Percentiles rank a stretch among this genome's conserved stretches.
These are phyloP conservation scores for Enchytraeus crypticus DNA, from an alignment of 2,888 invertebrate species.

Conservation along the genomic window DNA sequence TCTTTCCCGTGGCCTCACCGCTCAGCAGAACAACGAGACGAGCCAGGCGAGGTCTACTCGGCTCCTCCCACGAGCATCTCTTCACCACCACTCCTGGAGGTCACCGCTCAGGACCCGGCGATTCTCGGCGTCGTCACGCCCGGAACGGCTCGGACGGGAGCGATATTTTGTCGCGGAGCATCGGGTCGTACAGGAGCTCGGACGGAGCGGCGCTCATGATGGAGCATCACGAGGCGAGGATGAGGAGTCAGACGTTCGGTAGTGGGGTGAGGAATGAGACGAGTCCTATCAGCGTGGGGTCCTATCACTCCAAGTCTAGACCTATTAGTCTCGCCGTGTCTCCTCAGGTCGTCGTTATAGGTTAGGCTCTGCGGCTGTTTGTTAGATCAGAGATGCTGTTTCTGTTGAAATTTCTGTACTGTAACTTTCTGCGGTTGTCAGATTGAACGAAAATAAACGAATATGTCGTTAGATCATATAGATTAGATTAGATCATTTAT, in stretches of 20 bases:
- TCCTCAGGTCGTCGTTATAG: background rate
- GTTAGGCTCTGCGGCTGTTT: background rate
- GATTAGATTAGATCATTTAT: too few species aligned
- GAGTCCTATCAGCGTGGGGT: background rate
- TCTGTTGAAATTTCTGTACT: too few species aligned
- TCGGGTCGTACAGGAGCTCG: background rate
- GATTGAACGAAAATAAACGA: too few species aligned
- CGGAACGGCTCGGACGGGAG: background rate
- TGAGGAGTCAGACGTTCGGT: too few species aligned
- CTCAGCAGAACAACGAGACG: background rate
- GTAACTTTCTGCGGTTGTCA: too few species aligned
- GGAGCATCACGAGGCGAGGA: too few species aligned
- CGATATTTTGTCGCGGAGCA: background rate
- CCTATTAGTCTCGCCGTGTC: background rate
- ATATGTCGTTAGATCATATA: too few species aligned
- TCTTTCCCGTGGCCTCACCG: conserved; percentile 62
- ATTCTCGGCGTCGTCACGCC: background rate
- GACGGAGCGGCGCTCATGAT: background rate
- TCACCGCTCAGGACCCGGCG: background rate
- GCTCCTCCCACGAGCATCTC: background rate
- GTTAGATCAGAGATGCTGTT: too few species aligned
- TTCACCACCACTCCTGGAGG: background rate
- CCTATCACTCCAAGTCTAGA: background rate
- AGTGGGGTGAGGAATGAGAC: background rate
- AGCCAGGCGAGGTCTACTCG: background rate